Evolutionary conservation across 2,113 vertebrate genomes (phyloP).

Genomic region (Pavo muticus): DNA sequence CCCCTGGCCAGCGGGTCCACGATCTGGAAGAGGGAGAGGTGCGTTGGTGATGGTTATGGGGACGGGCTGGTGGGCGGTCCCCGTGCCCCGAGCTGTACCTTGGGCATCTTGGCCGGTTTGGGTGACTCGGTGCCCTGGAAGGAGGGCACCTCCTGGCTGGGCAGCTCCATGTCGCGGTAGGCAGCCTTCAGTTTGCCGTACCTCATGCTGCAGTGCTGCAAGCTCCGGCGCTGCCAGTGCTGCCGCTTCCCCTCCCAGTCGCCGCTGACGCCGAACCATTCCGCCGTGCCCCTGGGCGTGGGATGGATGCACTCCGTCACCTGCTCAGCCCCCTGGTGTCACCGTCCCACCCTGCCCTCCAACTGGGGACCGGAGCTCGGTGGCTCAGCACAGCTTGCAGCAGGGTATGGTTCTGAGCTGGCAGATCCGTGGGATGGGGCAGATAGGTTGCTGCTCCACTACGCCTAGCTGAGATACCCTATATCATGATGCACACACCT

Average conservation of each 20-base stretch:
- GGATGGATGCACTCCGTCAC: accelerated
- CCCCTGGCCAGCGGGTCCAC: slow-evolving; percentile 93
- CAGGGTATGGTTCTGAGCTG: background rate
- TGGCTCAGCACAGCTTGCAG: background rate
- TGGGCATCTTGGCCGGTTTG: slow-evolving; percentile 86
- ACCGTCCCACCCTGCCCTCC: accelerated
- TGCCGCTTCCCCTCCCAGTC: slow-evolving; percentile 91
- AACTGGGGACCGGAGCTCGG: accelerated
- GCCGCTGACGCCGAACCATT: slow-evolving; percentile 93
- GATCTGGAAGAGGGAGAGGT: slow-evolving; percentile 78
- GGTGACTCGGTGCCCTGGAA: slow-evolving; percentile 88
- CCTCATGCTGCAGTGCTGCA: slow-evolving; percentile 93
- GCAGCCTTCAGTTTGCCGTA: slow-evolving; percentile 93
- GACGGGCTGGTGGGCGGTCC: accelerated
- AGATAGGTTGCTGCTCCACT: background rate
- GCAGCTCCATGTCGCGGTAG: slow-evolving; percentile 87
- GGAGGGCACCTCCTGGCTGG: slow-evolving; percentile 84
- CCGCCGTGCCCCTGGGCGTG: slow-evolving; percentile 83
- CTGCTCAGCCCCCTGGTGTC: too few species aligned
- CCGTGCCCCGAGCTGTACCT: slow-evolving; percentile 69
- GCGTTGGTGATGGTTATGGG: background rate
- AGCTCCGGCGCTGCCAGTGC: slow-evolving; percentile 91
- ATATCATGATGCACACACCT: background rate
- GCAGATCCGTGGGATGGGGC: background rate
- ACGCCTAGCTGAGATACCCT: accelerated